Percentiles rank a stretch among this genome's conserved stretches.
phyloP scores from a whole-genome alignment of 2,113 vertebrate species.

The Bambusicola thoracicus region DNA sequence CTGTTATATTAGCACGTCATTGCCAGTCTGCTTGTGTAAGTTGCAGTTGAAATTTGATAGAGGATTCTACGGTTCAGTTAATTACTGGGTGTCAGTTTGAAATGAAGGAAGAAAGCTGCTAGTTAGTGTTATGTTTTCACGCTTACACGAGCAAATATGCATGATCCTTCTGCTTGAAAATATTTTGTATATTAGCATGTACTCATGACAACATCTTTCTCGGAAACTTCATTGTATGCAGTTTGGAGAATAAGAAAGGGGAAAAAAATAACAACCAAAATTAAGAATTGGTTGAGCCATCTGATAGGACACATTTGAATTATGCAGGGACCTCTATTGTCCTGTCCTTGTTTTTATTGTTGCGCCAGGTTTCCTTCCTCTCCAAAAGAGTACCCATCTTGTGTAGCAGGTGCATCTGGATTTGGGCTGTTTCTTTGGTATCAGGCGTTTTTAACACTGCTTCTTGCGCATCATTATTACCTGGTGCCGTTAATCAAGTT shows the following conservation, averaged over 20 bases:
- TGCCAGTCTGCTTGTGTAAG: conserved; percentile 30
- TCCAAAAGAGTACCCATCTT: background rate
- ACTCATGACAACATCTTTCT: background rate
- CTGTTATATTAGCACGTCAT: background rate
- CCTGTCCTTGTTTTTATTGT: conserved; percentile 2
- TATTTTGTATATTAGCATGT: conserved; percentile 24
- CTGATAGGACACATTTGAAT: background rate
- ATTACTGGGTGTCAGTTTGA: conserved; percentile 33
- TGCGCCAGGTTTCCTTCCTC: background rate
- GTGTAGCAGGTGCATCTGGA: conserved; percentile 26
- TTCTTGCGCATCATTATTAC: background rate
- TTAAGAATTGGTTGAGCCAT: background rate
- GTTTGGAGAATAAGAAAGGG: background rate
- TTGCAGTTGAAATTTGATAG: conserved; percentile 15
- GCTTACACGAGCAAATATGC: background rate
- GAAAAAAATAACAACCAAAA: background rate
- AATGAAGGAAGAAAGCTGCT: conserved; percentile 11
- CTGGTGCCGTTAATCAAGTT: background rate
- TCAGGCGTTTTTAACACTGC: background rate
- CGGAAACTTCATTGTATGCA: conserved; percentile 4
- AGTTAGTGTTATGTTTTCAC: conserved; percentile 31
- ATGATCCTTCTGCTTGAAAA: background rate
- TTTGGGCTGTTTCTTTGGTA: conserved; percentile 2
- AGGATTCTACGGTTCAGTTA: conserved; percentile 35
- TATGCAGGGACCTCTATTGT: background rate